Conservation (phyloP, 1,140 invertebrate species). For the Bradysia coprophila region DNA sequence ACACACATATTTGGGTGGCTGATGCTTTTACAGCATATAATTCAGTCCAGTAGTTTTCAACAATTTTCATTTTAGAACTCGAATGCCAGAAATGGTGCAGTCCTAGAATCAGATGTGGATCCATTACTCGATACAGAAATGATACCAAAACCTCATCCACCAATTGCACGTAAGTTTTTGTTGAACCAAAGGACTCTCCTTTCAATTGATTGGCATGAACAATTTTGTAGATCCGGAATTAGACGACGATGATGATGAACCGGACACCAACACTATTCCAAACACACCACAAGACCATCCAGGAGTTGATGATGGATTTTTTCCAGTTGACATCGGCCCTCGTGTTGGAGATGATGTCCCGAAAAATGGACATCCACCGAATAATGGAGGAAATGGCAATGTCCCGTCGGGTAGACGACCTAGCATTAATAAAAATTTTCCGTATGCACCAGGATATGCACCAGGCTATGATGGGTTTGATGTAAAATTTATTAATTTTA, state of each 20-base stretch:
- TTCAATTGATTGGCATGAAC: neutral
- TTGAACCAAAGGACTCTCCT: neutral
- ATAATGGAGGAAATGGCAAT: slow-evolving; percentile 2
- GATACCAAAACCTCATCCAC: neutral
- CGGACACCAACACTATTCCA: slow-evolving; percentile 20
- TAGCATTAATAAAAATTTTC: slow-evolving; percentile 7
- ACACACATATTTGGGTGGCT: no score
- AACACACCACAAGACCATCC: slow-evolving; percentile 18
- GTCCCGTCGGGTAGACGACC: no score
- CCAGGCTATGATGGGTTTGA: slow-evolving; percentile 5
- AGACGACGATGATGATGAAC: slow-evolving; percentile 27
- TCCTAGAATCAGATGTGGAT: no score
- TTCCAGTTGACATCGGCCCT: slow-evolving; percentile 11
- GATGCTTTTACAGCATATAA: no score
- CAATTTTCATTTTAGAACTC: no score
- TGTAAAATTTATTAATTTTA: slow-evolving; percentile 2
- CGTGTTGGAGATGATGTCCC: slow-evolving; percentile 1
- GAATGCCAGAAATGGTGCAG: no score
- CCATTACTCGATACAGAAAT: no score
- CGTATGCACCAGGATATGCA: slow-evolving; percentile 8
- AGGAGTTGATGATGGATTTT: slow-evolving; percentile 33
- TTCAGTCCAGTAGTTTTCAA: no score
- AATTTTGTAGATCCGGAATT: slow-evolving; percentile 9
- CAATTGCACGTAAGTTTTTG: neutral
- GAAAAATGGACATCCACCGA: slow-evolving; percentile 6